Evolutionary conservation across 2,797 vertebrate species (phyloP).

Genomic region (Champsocephalus esox): DNA sequence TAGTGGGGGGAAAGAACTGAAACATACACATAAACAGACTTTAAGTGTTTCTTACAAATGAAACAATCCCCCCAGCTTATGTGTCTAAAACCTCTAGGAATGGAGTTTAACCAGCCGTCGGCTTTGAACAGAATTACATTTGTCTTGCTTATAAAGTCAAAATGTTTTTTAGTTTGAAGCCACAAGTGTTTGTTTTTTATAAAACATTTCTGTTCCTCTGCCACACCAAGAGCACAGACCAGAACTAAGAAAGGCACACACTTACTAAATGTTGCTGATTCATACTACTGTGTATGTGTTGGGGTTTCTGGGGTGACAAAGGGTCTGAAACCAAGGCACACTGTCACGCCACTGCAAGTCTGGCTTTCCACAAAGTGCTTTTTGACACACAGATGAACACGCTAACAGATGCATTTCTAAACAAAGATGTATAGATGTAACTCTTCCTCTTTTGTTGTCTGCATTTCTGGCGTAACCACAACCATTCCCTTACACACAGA

Average conservation of each 20-base stretch:
- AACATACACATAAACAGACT: constrained; percentile 45
- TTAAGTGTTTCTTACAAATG: constrained; percentile 43
- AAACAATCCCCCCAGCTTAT: constrained; percentile 23
- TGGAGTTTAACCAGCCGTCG: constrained; percentile 56
- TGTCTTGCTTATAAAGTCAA: constrained; percentile 48
- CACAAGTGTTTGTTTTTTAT: constrained; percentile 22
- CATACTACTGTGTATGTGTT: constrained; percentile 10
- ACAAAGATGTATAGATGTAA: constrained; percentile 8
- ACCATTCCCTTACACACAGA: constrained; percentile 6
- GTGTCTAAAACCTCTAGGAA: constrained; percentile 41
- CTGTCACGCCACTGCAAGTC: constrained; percentile 14
- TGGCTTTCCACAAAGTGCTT: neutral
- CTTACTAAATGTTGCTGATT: constrained; percentile 27
- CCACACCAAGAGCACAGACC: constrained; percentile 29
- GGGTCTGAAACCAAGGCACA: constrained; percentile 16
- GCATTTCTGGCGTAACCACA: constrained; percentile 24
- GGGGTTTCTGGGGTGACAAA: constrained; percentile 22
- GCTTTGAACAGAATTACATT: constrained; percentile 55
- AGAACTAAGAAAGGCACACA: constrained; percentile 25
- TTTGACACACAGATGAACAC: constrained; percentile 29
- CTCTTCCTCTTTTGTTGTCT: constrained; percentile 13
- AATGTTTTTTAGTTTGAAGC: constrained; percentile 35
- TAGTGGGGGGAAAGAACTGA: constrained; percentile 47
- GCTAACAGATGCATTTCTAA: constrained; percentile 21
- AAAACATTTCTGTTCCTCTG: constrained; percentile 33